phyloP scores from a whole-genome alignment of 2,797 vertebrate species.

The Macropus fuliginosus region DNA sequence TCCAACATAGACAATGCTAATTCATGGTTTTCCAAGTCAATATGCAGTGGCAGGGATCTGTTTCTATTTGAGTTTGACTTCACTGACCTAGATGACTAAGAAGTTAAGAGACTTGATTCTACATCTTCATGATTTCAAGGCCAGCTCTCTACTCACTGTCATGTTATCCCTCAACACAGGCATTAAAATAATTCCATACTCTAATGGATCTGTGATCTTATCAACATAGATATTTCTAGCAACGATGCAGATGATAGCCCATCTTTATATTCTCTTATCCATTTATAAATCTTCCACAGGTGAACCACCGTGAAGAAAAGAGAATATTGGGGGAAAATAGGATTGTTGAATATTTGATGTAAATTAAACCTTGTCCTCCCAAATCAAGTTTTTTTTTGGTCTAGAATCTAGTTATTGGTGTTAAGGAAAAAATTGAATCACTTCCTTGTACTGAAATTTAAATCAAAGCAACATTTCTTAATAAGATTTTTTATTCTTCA shows the following conservation, averaged over 20 bases:
- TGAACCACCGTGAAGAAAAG: background rate
- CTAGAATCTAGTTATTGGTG: conserved; percentile 17
- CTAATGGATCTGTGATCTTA: background rate
- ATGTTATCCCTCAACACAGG: background rate
- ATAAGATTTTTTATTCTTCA: conserved; percentile 72
- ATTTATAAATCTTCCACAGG: background rate
- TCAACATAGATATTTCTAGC: background rate
- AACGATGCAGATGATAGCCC: background rate
- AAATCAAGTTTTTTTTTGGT: conserved; percentile 4
- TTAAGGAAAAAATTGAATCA: conserved; percentile 51
- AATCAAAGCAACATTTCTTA: conserved; percentile 64
- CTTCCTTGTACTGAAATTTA: conserved; percentile 54
- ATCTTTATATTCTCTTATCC: background rate
- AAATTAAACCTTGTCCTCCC: conserved; percentile 56
- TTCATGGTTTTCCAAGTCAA: background rate
- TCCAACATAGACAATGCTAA: background rate
- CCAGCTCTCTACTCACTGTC: background rate
- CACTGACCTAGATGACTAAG: background rate
- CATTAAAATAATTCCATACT: background rate
- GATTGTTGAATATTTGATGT: conserved; percentile 52
- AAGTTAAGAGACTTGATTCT: background rate
- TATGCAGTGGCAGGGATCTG: background rate
- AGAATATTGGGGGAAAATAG: conserved; percentile 33
- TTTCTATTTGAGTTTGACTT: background rate
- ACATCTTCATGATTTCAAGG: background rate